These are phyloP conservation scores for Zeus faber DNA, from an alignment of 2,113 vertebrate species.

Conservation along the genomic window DNA sequence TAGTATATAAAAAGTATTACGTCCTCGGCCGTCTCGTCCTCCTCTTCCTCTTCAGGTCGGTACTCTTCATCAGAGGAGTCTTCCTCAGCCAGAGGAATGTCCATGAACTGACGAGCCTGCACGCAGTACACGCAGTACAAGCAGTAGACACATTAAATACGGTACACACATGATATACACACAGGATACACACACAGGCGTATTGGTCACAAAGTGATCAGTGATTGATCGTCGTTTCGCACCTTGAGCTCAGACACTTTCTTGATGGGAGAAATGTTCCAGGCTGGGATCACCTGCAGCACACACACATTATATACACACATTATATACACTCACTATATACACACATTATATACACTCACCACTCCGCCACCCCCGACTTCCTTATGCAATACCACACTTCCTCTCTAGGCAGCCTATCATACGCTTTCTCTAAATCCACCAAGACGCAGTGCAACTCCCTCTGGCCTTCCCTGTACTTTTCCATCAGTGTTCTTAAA, in stretches of 20 bases:
- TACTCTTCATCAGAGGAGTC: conserved; percentile 98
- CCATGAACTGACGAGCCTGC: conserved; percentile 91
- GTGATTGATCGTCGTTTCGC: not conserved
- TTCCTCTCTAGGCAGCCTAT: too few species aligned
- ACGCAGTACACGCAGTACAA: too few species aligned
- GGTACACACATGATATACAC: not conserved
- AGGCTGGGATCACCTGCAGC: conserved; percentile 88
- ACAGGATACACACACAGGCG: too few species aligned
- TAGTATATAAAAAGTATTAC: conserved; percentile 39
- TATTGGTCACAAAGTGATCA: too few species aligned
- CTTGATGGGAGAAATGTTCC: conserved; percentile 98
- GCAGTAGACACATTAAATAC: too few species aligned
- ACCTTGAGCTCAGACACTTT: conserved; percentile 82
- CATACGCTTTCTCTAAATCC: too few species aligned
- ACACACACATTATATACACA: conserved; percentile 10
- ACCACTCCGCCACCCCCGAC: too few species aligned
- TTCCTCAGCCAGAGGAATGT: conserved; percentile 93
- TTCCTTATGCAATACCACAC: too few species aligned
- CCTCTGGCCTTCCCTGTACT: too few species aligned
- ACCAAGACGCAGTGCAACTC: too few species aligned
- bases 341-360: too few species aligned
- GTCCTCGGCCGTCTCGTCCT: conserved; percentile 91
- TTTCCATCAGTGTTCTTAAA: too few species aligned
- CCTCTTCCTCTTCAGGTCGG: conserved; percentile 91
- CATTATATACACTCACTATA: not conserved